Percentiles rank a stretch among this genome's conserved stretches.
These are phyloP conservation scores for Apamea epomidion DNA, from an alignment of 2,888 invertebrate species.

Conservation along the genomic window DNA sequence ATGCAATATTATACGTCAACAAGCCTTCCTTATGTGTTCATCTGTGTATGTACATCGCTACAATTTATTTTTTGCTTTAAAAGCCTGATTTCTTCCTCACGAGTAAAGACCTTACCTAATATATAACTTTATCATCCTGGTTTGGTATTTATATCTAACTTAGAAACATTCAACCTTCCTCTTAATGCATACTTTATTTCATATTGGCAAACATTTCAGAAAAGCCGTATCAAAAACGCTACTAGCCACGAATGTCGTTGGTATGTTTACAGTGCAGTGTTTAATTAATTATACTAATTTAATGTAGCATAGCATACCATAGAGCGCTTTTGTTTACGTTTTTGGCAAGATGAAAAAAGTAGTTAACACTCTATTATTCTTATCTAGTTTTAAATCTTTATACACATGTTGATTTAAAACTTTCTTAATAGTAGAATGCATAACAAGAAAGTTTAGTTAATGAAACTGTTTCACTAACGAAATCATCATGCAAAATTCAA, in stretches of 20 bases:
- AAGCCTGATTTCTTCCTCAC: background rate
- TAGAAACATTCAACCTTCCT: slow-evolving; percentile 22
- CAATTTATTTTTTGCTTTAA: too few relatives aligned
- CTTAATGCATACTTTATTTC: background rate
- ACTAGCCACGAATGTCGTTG: background rate
- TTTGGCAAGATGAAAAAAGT: slow-evolving; percentile 1
- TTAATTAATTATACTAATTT: too few relatives aligned
- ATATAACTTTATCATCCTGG: background rate
- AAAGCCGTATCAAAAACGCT: background rate
- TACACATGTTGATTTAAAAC: background rate
- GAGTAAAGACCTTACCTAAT: background rate
- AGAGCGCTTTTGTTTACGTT: background rate
- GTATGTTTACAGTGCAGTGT: too few relatives aligned
- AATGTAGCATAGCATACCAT: background rate
- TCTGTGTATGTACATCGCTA: too few relatives aligned
- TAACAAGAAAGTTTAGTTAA: background rate
- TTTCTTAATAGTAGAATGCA: background rate
- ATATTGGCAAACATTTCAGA: background rate
- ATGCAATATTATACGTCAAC: background rate
- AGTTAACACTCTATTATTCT: background rate
- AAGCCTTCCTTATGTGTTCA: too few relatives aligned
- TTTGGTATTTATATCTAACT: background rate
- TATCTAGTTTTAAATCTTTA: background rate
- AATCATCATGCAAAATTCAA: background rate
- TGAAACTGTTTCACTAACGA: background rate